Base-by-base conservation (phyloP, 2,113 vertebrate species). In the Sander lucioperca region DNA sequence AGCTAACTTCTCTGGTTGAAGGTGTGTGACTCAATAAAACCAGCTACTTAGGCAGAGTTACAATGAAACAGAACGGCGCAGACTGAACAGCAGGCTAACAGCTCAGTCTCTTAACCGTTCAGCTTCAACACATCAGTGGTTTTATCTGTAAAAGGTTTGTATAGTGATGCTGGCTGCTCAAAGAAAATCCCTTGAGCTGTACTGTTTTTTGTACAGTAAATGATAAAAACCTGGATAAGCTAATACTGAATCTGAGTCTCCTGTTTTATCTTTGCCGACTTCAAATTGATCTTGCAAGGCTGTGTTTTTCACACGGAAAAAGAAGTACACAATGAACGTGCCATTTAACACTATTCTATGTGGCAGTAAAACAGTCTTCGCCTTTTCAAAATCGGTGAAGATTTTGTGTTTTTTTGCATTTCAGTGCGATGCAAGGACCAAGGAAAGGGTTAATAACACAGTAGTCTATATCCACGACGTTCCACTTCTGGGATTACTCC, bases 141-240 rank as follows among this genome's bases (percentile, higher is more conserved):
- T 54, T 63, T 27, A 65, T 64, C 72, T 33, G 2, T 21, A 25
- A 19, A 6, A 10, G 53, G n/a, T 47, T 47, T 69, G 50, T 45
- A 13, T 70, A 67, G 54, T 0, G 21, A 51, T n/a, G 58, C 57
- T 59, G 14, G 48, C 74, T 63, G 13, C 39, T 36, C 30, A 47
- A 25, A 73, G 47, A 61, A 48, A 68, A 81, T 65, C 83, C 18
- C 50, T 57, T 69, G 6, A 18, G 57, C 70, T 39, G 9, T 1
- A 18, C 48, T 53, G 67, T 14, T 16, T 39, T 61, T n/a, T 39
- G 13, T 11, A 72, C 25, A 56, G 58, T 36, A 15, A 21, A 56
- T 36, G 45, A 54, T 72, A 36, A 62, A 79, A 72, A 68, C 54
- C 25, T 39, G 16, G 47, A 84, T 54, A 47, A 69, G 70, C 56